Conservation (phyloP, 2,888 invertebrate species). For the Drosophila prolongata region DNA sequence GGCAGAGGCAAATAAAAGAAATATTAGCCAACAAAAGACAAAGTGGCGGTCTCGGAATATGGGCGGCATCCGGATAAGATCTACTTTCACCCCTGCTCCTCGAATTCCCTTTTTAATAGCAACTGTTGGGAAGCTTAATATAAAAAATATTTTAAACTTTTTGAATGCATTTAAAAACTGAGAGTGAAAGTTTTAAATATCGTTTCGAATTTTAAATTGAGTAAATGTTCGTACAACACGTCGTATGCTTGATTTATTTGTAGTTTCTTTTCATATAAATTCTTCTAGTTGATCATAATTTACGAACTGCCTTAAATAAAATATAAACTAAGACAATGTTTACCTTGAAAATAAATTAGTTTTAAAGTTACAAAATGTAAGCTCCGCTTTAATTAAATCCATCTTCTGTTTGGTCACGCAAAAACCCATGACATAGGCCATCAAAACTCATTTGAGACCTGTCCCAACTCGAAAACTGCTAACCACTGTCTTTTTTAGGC, state of each 20-base stretch:
- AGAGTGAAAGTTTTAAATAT: too few species aligned
- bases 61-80: constrained; percentile 1
- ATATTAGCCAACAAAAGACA: constrained; percentile 76
- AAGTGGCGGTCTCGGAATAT: constrained; percentile 52
- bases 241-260: background rate
- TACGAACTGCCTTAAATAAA: too few species aligned
- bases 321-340: too few species aligned
- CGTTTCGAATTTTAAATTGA: too few species aligned
- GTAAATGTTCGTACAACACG: background rate
- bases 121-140: background rate
- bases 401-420: background rate
- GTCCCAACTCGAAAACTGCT: constrained; percentile 46
- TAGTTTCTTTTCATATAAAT: too few species aligned
- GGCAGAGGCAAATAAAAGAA: constrained; percentile 68
- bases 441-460: constrained; percentile 46
- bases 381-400: background rate
- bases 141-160: background rate
- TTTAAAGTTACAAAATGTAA: background rate
- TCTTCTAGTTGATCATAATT: too few species aligned
- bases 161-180: too few species aligned
- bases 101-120: background rate
- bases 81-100: background rate
- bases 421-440: constrained; percentile 7
- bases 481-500: constrained; percentile 8
- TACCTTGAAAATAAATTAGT: too few species aligned